Evolutionary conservation across 2,113 vertebrate species (phyloP).

Genomic region (Mirza zaza): DNA sequence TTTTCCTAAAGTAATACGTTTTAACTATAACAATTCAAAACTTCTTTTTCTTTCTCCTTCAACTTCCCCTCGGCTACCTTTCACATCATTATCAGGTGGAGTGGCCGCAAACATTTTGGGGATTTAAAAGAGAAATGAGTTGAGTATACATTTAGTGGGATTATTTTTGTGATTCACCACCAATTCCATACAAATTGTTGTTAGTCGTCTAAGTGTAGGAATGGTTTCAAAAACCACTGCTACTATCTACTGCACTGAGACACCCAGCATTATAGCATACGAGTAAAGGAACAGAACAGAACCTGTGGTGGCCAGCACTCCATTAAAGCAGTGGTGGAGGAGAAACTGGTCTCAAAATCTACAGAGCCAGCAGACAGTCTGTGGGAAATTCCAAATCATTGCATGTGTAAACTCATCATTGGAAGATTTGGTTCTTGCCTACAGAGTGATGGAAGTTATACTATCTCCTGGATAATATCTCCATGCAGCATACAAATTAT

Average conservation of each 20-base stretch:
- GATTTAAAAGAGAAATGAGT: background rate
- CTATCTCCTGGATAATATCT: background rate
- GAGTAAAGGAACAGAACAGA: background rate
- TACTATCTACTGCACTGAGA: background rate
- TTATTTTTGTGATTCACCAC: background rate
- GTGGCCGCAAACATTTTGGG: background rate
- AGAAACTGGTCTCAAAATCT: background rate
- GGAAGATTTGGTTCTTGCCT: background rate
- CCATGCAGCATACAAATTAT: background rate
- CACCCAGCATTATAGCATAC: background rate
- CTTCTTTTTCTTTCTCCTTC: background rate
- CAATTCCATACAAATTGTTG: background rate
- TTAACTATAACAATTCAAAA: background rate
- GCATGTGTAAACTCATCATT: background rate
- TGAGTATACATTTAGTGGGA: background rate
- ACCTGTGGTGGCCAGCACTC: too few relatives aligned
- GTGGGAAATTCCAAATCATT: background rate
- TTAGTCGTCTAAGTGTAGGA: background rate
- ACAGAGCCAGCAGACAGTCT: background rate
- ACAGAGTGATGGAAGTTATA: background rate
- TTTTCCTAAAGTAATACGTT: background rate
- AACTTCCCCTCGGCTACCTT: background rate
- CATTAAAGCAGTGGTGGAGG: rapidly evolving
- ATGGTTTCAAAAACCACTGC: background rate
- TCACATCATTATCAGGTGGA: background rate